phyloP scores from a whole-genome alignment of 2,888 invertebrate species.

The Drosophila nigricruria region DNA sequence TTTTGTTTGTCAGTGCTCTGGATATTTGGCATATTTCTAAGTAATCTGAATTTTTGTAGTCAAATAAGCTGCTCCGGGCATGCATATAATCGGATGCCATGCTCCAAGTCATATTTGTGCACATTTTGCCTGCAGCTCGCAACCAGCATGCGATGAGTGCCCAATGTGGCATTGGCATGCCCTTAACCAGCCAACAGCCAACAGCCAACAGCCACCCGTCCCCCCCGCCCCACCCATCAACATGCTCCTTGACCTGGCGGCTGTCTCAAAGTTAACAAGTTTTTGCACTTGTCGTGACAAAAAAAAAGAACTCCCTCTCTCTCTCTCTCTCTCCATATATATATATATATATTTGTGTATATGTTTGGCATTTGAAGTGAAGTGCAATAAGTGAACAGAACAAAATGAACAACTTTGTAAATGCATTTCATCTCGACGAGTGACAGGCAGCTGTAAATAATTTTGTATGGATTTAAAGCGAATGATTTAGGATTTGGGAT shows the following conservation, averaged over 20 bases:
- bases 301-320: background rate
- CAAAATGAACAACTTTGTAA: slow-evolving; percentile 67
- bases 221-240: background rate
- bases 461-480: slow-evolving; percentile 38
- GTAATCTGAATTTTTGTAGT: slow-evolving; percentile 13
- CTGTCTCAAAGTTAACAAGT: slow-evolving; percentile 62
- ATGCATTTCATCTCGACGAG: slow-evolving; percentile 60
- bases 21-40: background rate
- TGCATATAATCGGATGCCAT: slow-evolving; percentile 33
- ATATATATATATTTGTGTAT: background rate
- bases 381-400: slow-evolving; percentile 42
- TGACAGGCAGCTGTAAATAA: slow-evolving; percentile 46
- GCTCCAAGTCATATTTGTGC: slow-evolving; percentile 48
- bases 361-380: slow-evolving; percentile 69
- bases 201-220: background rate
- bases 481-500: slow-evolving; percentile 39
- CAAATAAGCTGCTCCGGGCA: slow-evolving; percentile 33
- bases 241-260: slow-evolving; percentile 26
- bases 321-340: too few species aligned
- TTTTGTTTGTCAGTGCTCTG: background rate
- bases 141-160: slow-evolving; percentile 7
- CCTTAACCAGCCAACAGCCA: background rate
- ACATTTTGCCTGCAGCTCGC: slow-evolving; percentile 9
- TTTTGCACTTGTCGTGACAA: slow-evolving; percentile 69
- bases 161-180: background rate